These are phyloP conservation scores for Romanogobio albipinnatus DNA, from an alignment of 2,113 vertebrate species.

Conservation along the genomic window DNA sequence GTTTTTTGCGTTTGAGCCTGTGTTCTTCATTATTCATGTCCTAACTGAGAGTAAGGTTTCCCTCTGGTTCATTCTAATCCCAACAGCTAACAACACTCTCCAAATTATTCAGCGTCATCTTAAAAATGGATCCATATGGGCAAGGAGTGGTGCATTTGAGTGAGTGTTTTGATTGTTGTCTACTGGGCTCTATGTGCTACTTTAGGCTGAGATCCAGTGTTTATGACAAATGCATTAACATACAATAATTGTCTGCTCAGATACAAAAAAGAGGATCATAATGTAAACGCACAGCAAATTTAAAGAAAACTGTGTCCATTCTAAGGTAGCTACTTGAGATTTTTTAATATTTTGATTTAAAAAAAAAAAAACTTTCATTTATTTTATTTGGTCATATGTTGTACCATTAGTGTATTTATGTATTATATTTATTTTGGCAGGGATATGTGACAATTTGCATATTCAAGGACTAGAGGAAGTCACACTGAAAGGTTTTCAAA, in stretches of 20 bases:
- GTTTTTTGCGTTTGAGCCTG: constrained; percentile 19
- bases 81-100: constrained; percentile 41
- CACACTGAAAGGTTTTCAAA: not conserved
- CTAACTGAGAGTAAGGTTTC: constrained; percentile 56
- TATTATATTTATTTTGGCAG: not conserved
- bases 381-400: not conserved
- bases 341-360: no score
- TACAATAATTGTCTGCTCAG: not conserved
- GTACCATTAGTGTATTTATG: not conserved
- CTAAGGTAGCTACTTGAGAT: no score
- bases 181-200: constrained; percentile 16
- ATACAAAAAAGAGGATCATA: not conserved
- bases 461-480: not conserved
- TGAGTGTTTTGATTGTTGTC: constrained; percentile 40
- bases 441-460: not conserved
- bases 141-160: constrained; percentile 17
- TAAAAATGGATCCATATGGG: constrained; percentile 42
- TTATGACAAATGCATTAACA: not conserved
- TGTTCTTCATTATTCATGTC: constrained; percentile 56
- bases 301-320: not conserved
- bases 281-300: not conserved
- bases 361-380: not conserved
- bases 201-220: constrained; percentile 15
- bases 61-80: constrained; percentile 44
- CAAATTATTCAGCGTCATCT: constrained; percentile 55